Conservation (phyloP, 2,797 vertebrate genomes). For the Tadarida brasiliensis region DNA sequence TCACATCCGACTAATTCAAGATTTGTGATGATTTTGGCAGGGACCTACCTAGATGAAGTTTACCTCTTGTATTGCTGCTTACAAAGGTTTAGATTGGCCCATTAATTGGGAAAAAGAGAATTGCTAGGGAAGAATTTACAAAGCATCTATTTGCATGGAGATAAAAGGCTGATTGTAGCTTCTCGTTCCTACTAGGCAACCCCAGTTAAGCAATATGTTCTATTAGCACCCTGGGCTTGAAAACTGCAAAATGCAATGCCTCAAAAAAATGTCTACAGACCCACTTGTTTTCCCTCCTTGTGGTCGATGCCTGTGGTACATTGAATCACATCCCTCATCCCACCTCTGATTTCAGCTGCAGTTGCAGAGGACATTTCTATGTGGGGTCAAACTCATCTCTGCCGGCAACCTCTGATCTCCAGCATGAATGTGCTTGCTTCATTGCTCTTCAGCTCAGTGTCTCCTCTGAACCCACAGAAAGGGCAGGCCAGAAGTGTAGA, state of each 20-base stretch:
- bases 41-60: constrained; percentile 63
- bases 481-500: neutral
- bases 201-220: constrained; percentile 24
- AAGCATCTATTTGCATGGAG: constrained; percentile 33
- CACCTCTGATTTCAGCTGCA: neutral
- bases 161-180: neutral
- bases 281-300: neutral
- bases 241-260: neutral
- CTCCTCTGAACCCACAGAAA: neutral
- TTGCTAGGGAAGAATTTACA: constrained; percentile 54
- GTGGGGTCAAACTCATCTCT: neutral
- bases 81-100: constrained; percentile 65
- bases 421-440: neutral
- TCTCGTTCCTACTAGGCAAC: neutral
- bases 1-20: constrained; percentile 77
- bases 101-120: constrained; percentile 68
- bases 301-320: neutral
- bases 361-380: neutral
- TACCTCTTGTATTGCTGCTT: constrained; percentile 69
- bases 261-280: neutral
- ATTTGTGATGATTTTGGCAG: constrained; percentile 81
- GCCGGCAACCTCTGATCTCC: neutral
- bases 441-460: neutral
- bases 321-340: neutral
- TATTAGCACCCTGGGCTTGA: neutral